Evolutionary conservation across 92 coral and sea anemone species (phyloP).

Genomic region (Zoanthus sociatus): DNA sequence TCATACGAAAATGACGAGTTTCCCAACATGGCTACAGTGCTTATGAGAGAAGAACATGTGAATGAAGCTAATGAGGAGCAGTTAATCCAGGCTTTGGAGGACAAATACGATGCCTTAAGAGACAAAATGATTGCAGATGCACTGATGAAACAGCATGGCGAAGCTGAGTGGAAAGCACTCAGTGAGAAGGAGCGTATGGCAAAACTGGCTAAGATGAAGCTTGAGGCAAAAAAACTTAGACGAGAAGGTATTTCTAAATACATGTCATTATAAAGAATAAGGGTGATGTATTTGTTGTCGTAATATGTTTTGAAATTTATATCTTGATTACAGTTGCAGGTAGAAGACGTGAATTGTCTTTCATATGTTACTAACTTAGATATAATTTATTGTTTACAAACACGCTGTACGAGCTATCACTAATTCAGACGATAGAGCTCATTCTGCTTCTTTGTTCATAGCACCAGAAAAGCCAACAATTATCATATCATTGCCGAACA

Average conservation of each 20-base stretch:
- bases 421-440: too few relatives aligned
- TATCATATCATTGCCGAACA: too few relatives aligned
- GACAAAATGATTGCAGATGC: conserved; percentile 93
- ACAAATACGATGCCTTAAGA: conserved; percentile 93
- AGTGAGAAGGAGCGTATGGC: conserved; percentile 89
- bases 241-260: conserved; percentile 70
- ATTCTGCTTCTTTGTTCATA: too few relatives aligned
- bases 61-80: conserved; percentile 86
- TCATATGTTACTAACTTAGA: too few relatives aligned
- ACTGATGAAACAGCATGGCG: conserved; percentile 86
- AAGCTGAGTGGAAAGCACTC: conserved; percentile 91
- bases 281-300: too few relatives aligned
- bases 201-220: conserved; percentile 83
- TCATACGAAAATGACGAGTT: conserved; percentile 71
- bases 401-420: too few relatives aligned
- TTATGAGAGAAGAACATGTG: conserved; percentile 82
- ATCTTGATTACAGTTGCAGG: too few relatives aligned
- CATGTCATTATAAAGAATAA: too few relatives aligned
- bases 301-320: too few relatives aligned
- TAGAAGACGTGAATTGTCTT: too few relatives aligned
- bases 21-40: conserved; percentile 73
- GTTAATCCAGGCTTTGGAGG: conserved; percentile 90
- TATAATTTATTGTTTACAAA: too few relatives aligned
- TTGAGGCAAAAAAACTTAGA: conserved; percentile 81
- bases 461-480: too few relatives aligned